These are phyloP conservation scores for Lamprotornis superbus DNA, from an alignment of 2,113 vertebrate genomes.

Conservation along the genomic window DNA sequence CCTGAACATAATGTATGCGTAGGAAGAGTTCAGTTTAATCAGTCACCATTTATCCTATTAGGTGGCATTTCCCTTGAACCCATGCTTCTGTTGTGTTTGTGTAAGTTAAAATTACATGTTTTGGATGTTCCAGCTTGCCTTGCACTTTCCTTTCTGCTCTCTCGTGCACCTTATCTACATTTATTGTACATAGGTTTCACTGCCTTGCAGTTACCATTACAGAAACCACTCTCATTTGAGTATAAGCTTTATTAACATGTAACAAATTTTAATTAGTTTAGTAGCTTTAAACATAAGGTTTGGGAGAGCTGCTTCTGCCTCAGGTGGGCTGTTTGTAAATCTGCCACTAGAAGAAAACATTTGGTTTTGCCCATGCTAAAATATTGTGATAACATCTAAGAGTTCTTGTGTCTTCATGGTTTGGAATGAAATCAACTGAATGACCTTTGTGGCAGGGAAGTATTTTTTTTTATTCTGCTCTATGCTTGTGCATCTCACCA, in stretches of 20 bases:
- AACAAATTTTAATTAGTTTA: neutral
- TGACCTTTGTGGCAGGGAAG: neutral
- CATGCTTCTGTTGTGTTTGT: neutral
- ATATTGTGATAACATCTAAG: neutral
- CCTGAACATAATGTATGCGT: neutral
- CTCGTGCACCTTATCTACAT: neutral
- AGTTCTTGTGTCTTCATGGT: neutral
- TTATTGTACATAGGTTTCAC: neutral
- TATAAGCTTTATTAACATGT: neutral
- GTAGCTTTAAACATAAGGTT: neutral
- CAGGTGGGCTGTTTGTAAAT: neutral
- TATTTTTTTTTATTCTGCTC: neutral
- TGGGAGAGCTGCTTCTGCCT: neutral
- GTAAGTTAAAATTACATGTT: neutral
- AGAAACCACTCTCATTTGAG: neutral
- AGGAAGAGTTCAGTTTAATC: neutral
- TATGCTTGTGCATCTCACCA: neutral
- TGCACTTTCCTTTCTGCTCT: neutral
- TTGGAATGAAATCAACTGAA: neutral
- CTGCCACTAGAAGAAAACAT: neutral
- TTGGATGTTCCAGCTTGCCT: neutral
- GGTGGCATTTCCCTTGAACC: neutral
- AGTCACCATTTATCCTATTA: neutral
- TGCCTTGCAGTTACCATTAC: neutral
- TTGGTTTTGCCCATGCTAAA: neutral